Evolutionary conservation across 53 echinoderm and acorn worm species (phyloP).

Genomic region (Actinopyga echinites): DNA sequence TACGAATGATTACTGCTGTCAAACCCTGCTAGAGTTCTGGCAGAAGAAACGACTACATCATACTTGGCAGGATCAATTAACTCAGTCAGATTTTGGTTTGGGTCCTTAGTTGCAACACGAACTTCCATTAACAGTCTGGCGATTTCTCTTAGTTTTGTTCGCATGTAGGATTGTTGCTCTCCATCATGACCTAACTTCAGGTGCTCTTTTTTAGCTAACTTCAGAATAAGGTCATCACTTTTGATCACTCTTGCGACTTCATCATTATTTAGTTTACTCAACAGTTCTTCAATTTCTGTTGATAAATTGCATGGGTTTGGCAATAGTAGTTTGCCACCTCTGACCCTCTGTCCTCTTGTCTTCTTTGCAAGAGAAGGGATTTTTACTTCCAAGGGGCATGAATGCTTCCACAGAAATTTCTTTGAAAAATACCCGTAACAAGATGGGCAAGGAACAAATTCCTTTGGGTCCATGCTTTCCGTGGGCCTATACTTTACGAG

Average conservation of each 20-base stretch:
- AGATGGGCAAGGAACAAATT: conserved; percentile 62
- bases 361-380: background rate
- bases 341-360: conserved; percentile 16
- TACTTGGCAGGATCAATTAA: conserved; percentile 30
- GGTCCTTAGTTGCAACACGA: conserved; percentile 13
- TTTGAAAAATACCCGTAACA: conserved; percentile 61
- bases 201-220: conserved; percentile 63
- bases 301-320: background rate
- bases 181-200: conserved; percentile 69
- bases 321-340: conserved; percentile 15
- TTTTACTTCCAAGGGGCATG: conserved; percentile 48
- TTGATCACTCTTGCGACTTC: conserved; percentile 60
- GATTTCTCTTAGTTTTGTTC: conserved; percentile 67
- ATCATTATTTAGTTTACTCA: conserved; percentile 65
- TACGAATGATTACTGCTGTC: conserved; percentile 20
- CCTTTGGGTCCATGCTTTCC: conserved; percentile 39
- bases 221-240: conserved; percentile 64
- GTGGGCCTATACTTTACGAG: conserved; percentile 64
- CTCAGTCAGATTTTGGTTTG: background rate
- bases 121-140: conserved; percentile 63
- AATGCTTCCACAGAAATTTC: conserved; percentile 59
- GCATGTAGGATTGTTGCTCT: conserved; percentile 58
- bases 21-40: conserved; percentile 46
- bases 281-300: conserved; percentile 24
- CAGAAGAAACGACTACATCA: conserved; percentile 25